These are phyloP conservation scores for Orgyia antiqua DNA, from an alignment of 2,888 invertebrate species.

Conservation along the genomic window DNA sequence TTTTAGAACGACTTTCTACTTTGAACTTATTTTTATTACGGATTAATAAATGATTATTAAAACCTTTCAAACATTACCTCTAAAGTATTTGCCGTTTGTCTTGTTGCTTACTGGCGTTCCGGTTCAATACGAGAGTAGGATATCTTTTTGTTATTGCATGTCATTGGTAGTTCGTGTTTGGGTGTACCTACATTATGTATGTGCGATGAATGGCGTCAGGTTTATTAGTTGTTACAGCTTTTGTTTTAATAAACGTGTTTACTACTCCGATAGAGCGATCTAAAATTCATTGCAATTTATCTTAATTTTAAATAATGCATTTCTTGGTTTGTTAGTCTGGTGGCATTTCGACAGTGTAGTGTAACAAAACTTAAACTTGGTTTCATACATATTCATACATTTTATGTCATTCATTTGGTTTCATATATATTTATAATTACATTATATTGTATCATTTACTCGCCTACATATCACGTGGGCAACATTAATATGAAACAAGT, in stretches of 20 bases:
- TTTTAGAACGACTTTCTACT: neutral
- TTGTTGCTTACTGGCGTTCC: no score
- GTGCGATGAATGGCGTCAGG: no score
- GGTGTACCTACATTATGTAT: no score
- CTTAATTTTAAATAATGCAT: constrained; percentile 6
- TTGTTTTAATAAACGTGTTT: neutral
- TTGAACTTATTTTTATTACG: neutral
- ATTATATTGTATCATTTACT: no score
- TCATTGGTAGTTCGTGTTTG: no score
- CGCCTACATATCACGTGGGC: no score
- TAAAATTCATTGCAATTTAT: no score
- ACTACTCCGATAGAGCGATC: constrained; percentile 1
- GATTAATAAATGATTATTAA: neutral
- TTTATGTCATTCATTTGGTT: neutral
- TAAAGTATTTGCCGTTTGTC: neutral
- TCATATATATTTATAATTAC: neutral
- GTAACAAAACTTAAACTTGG: constrained; percentile 2
- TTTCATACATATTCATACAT: constrained; percentile 3
- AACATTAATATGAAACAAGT: no score
- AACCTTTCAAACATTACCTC: no score
- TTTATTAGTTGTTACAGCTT: no score
- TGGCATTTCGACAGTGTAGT: constrained; percentile 7
- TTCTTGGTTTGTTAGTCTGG: constrained; percentile 6
- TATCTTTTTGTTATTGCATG: no score
- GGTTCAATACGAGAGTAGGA: no score